Evolutionary conservation across 2,888 invertebrate species (phyloP), one percentile per base, ranked within the genome.

Genomic region (Megalurothrips usitatus): DNA sequence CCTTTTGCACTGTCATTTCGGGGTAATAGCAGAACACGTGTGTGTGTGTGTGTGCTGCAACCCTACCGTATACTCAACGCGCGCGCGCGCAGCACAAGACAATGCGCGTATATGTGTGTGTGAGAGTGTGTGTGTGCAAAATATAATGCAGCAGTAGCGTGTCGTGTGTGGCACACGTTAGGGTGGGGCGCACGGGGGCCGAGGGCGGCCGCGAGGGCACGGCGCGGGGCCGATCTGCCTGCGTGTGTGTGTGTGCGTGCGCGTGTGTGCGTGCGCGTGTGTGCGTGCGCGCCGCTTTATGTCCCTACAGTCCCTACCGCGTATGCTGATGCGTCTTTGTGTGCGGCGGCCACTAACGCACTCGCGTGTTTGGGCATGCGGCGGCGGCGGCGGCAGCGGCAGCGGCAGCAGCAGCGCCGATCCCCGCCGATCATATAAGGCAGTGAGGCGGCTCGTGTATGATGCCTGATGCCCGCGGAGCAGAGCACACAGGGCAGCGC

Each of bases 281-380:
- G 58, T 19, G 58, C 14, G 58, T 19, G 14, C 14, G 58, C 14
- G 58, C 58, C 14, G 19, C 14, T 58, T 19, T 58, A 17, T 58
- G 58, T 58, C 58, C 19, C 58, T 58, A 58, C 19, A 14, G 10
- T 17, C 19, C 19, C 58, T 17, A 19, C 58, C 14, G 19, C 58
- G 58, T 19, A 58, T 58, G 58, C 58, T 58, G 58, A 58, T 58
- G 58, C 58, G 58, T 58, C 58, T 58, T 58, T 58, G 58, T 58
- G 58, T 19, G 6, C 58, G 19, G 11, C 58, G 19, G 14, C 14
- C 58, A 58, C 58, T 58, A 17, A 58, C 58, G 19, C 58, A 58
- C 34, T 43, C 34, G 58, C 52, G 52, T 19, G 52, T 43, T 43
- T 43, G 52, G 52, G 52, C 58, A 58, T 19, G 58, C 58, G 14